A percentile compares a stretch with the other conserved stretches of the same genome.
phyloP scores from a whole-genome alignment of 2,797 vertebrate genomes.

The Premnoplex brunnescens region DNA sequence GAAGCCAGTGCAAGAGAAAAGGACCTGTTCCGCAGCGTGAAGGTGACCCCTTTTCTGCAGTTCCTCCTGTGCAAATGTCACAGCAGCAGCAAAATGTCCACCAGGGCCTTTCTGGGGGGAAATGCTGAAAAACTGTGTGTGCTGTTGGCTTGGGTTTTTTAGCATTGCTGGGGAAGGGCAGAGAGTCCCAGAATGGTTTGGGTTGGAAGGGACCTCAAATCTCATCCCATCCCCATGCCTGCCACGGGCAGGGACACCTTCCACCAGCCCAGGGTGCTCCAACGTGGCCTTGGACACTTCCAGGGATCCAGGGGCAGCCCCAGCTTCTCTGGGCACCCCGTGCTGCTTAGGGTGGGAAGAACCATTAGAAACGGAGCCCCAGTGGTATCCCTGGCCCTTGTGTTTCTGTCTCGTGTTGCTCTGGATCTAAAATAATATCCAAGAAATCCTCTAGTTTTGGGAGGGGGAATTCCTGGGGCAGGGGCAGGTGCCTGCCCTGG shows the following conservation, averaged over 20 bases:
- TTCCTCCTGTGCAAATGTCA: rapidly evolving
- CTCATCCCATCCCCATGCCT: neutral
- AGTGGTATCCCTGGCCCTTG: rapidly evolving
- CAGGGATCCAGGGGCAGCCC: neutral
- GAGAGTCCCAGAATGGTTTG: neutral
- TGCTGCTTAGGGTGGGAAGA: neutral
- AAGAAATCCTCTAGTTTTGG: neutral
- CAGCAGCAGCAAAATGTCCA: neutral
- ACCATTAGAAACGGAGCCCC: neutral
- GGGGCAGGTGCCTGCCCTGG: neutral
- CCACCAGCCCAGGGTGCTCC: rapidly evolving
- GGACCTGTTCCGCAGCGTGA: slow-evolving; percentile 94
- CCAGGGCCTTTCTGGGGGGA: rapidly evolving
- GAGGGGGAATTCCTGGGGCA: neutral
- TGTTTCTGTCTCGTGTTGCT: no score
- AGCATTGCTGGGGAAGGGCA: no score
- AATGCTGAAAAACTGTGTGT: rapidly evolving
- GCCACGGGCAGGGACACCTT: neutral
- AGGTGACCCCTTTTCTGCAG: slow-evolving; percentile 75
- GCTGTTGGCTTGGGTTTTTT: neutral
- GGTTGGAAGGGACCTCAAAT: neutral
- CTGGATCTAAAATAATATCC: rapidly evolving
- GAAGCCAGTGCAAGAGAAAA: slow-evolving; percentile 88
- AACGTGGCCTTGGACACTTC: neutral
- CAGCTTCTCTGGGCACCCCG: neutral